phyloP scores from a whole-genome alignment of 2,888 invertebrate species.

The Drosophila formosana region DNA sequence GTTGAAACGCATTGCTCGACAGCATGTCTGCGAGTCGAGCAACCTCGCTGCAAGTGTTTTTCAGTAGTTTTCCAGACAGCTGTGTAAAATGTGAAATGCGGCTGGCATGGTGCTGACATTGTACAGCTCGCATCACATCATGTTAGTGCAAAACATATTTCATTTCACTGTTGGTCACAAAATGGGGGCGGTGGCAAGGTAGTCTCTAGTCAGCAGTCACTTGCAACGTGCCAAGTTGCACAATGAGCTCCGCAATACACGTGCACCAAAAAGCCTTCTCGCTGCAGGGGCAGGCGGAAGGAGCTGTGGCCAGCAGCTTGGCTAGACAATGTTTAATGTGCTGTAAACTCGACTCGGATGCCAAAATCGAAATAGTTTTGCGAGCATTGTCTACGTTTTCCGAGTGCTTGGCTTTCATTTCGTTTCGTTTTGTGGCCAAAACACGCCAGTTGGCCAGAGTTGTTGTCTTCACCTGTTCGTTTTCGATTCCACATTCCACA shows the following conservation, averaged over 20 bases:
- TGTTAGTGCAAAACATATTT: constrained; percentile 24
- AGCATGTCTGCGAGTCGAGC: background rate
- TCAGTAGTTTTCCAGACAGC: background rate
- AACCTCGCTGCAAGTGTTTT: too few species aligned
- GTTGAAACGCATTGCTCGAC: too few species aligned
- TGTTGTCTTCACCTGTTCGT: constrained; percentile 33
- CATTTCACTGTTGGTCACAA: constrained; percentile 12
- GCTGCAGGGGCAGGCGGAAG: background rate
- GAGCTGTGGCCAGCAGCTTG: constrained; percentile 2
- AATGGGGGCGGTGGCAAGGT: background rate
- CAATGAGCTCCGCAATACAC: background rate
- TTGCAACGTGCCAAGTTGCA: background rate
- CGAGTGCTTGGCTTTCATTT: constrained; percentile 22
- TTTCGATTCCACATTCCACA: constrained; percentile 18
- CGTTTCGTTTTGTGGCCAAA: background rate
- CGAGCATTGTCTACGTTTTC: constrained; percentile 18
- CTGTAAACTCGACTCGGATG: constrained; percentile 43
- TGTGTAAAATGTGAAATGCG: background rate
- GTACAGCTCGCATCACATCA: constrained; percentile 13
- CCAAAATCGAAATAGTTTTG: constrained; percentile 42
- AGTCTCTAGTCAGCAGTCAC: background rate
- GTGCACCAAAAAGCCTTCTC: constrained; percentile 11
- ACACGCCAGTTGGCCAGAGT: too few species aligned
- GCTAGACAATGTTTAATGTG: constrained; percentile 52
- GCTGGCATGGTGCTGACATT: constrained; percentile 7